Conservation (phyloP, 30 jellyfish, hydroid and myxozoan species). For the Turritopsis rubra region DNA sequence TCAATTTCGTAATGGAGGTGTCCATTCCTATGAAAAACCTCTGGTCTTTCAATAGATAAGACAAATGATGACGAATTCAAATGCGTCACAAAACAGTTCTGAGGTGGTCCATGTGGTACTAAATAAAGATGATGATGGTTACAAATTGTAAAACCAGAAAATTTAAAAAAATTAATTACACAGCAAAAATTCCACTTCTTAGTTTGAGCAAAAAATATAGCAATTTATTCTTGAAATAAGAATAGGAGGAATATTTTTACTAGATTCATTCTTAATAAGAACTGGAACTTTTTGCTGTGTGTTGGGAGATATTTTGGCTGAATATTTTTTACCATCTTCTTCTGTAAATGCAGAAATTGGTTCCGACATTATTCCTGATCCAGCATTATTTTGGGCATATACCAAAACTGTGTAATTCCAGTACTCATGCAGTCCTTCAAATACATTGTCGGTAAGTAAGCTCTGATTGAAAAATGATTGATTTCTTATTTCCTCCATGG, state of each 20-base stretch:
- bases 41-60: neutral
- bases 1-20: neutral
- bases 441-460: neutral
- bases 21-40: neutral
- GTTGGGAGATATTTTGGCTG: neutral
- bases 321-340: constrained; percentile 3
- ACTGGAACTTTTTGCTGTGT: no score
- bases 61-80: neutral
- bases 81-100: neutral
- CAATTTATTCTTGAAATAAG: no score
- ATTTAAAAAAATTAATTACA: no score
- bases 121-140: neutral
- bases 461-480: neutral
- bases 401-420: constrained; percentile 16
- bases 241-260: no score
- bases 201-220: no score
- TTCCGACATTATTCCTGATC: neutral
- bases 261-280: no score
- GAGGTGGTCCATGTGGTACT: neutral
- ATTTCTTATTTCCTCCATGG: neutral
- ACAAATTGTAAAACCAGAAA: neutral
- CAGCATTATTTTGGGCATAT: constrained; percentile 20
- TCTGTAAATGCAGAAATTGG: constrained; percentile 8
- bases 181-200: no score
- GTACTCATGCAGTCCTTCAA: constrained; percentile 5